phyloP scores from a whole-genome alignment of 2,797 vertebrate species.

The Melanotaenia nigrans region DNA sequence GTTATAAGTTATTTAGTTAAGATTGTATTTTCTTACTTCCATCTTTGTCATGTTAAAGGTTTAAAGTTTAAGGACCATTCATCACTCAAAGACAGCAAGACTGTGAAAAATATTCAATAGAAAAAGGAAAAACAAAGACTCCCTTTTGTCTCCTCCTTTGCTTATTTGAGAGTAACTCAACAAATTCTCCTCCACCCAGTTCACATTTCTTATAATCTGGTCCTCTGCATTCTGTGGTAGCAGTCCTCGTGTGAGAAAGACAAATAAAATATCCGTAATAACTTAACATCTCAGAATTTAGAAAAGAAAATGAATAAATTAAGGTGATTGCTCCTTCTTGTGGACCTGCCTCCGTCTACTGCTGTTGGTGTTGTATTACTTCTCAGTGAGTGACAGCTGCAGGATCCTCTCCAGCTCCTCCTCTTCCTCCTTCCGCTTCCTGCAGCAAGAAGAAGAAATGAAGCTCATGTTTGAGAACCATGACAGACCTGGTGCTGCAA shows the following conservation, averaged over 20 bases:
- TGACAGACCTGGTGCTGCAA: neutral
- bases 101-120: slow-evolving; percentile 74
- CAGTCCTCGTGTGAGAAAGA: slow-evolving; percentile 71
- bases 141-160: slow-evolving; percentile 58
- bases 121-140: slow-evolving; percentile 61
- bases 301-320: slow-evolving; percentile 77
- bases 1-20: slow-evolving; percentile 68
- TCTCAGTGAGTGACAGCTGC: slow-evolving; percentile 93
- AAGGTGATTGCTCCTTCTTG: slow-evolving; percentile 65
- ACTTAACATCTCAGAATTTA: slow-evolving; percentile 79
- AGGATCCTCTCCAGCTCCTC: slow-evolving; percentile 93
- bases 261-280: slow-evolving; percentile 79
- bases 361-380: slow-evolving; percentile 80
- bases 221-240: slow-evolving; percentile 54
- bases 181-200: neutral
- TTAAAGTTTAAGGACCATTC: slow-evolving; percentile 73
- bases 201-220: slow-evolving; percentile 25
- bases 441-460: slow-evolving; percentile 51
- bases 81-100: slow-evolving; percentile 78
- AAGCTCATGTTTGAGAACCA: neutral
- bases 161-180: slow-evolving; percentile 36
- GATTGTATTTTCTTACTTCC: slow-evolving; percentile 55
- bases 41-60: slow-evolving; percentile 68
- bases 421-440: slow-evolving; percentile 87
- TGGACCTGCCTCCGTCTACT: slow-evolving; percentile 47